Evolutionary conservation across 2,797 vertebrate genomes (phyloP), one percentile per base, ranked within the genome.

Genomic region (Cynopterus sphinx): DNA sequence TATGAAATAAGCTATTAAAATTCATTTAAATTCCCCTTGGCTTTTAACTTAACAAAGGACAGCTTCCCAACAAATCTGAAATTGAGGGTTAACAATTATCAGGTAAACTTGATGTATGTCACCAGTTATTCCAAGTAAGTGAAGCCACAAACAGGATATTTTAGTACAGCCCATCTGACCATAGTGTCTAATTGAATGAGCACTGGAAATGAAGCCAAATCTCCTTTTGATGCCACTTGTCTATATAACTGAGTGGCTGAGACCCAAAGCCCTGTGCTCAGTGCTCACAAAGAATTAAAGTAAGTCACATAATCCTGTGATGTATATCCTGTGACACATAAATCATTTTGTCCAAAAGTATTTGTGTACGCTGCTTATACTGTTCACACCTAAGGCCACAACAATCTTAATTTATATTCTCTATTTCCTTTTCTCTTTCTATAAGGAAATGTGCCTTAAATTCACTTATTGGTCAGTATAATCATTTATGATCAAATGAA

Each of bases 151-250:
- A 94, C 57, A 73, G 36, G 67, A 83, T 90, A 90, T 77, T 94
- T 86, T 81, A 59, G 59, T 83, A 90, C 71, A 79, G 33, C n/a
- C 73, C 87, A 83, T 96, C 79, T 67, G 73, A 96, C 33, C 53
- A 95, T 74, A 43, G 39, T 84, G 67, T 93, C 59, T 94, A 94
- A 96, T 26, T 75, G 39, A 94, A 91, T 68, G 70, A 95, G 73
- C 43, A 77, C 61, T 81, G 81, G 77, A 96, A 96, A 94, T 91
- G 55, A 97, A 39, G 74, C 31, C 83, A 82, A 82, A 59, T 12
- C 43, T 93, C 86, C 74, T 81, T 87, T 89, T 79, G 53, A 73
- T 95, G 46, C 26, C 59, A 84, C 57, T 91, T 93, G 57, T 77
- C 79, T 91, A 84, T 17, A 67, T 70, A 87, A 79, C 68, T 70